phyloP scores from a whole-genome alignment of 1,140 invertebrate genomes.

The Antheraea pernyi region DNA sequence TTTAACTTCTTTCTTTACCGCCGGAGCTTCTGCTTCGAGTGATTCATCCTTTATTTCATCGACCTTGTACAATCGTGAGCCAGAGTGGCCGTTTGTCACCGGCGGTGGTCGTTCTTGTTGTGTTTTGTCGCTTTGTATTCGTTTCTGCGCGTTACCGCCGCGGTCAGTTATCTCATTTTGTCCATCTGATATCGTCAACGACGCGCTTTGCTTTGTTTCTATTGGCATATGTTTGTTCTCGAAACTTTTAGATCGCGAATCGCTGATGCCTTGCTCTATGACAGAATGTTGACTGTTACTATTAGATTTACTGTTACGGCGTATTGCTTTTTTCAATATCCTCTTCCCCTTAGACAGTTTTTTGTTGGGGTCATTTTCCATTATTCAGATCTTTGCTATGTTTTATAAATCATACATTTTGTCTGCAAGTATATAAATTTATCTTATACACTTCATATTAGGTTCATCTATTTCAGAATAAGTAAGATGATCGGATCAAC shows the following conservation, averaged over 20 bases:
- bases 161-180: constrained; percentile 38
- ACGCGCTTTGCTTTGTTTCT: constrained; percentile 50
- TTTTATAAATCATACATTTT: constrained; percentile 52
- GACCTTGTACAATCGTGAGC: constrained; percentile 36
- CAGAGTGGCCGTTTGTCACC: constrained; percentile 10
- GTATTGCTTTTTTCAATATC: constrained; percentile 60
- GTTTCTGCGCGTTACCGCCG: constrained; percentile 24
- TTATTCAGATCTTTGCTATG: constrained; percentile 52
- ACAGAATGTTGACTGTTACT: constrained; percentile 52
- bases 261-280: constrained; percentile 36
- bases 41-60: constrained; percentile 49
- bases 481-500: too few species aligned
- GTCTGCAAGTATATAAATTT: constrained; percentile 29
- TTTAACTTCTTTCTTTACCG: constrained; percentile 26
- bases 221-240: constrained; percentile 54
- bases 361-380: constrained; percentile 76
- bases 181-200: constrained; percentile 52
- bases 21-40: constrained; percentile 30
- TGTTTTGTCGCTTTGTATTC: constrained; percentile 38
- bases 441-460: background rate
- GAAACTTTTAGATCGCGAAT: constrained; percentile 55
- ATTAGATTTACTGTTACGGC: constrained; percentile 63
- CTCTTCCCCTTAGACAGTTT: constrained; percentile 71
- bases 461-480: too few species aligned
- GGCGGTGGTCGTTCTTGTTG: constrained; percentile 14